These are phyloP conservation scores for Irena cyanogastra DNA, from an alignment of 2,113 vertebrate species.

Conservation along the genomic window DNA sequence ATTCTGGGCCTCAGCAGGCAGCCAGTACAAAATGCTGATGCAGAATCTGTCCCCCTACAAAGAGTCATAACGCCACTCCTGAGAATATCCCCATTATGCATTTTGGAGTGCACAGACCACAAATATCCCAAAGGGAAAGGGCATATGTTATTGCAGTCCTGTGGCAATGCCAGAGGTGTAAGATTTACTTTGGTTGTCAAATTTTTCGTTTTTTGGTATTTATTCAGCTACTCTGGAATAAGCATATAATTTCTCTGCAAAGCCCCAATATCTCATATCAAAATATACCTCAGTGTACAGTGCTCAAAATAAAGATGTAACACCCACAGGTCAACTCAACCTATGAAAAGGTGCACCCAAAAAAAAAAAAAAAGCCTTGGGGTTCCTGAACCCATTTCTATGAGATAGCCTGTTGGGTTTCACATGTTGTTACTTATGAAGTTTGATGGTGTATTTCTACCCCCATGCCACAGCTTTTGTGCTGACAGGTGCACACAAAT, in stretches of 20 bases:
- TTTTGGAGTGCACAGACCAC: neutral
- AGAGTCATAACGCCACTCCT: neutral
- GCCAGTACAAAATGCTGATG: neutral
- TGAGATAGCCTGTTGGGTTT: neutral
- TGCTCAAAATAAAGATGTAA: neutral
- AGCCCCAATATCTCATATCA: neutral
- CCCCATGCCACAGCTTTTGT: neutral
- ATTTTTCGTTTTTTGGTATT: neutral
- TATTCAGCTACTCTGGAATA: neutral
- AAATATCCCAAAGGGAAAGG: neutral
- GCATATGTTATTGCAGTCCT: neutral
- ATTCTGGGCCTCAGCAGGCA: neutral
- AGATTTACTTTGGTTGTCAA: neutral
- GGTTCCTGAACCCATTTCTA: neutral
- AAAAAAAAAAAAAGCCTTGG: neutral
- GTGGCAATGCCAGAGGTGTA: neutral
- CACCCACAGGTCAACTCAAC: neutral
- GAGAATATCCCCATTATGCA: neutral
- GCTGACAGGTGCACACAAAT: neutral
- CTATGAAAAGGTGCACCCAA: neutral
- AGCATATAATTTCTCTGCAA: neutral
- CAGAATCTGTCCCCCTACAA: neutral
- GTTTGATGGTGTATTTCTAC: neutral
- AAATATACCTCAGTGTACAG: neutral
- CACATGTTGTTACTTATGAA: neutral